phyloP scores from a whole-genome alignment of 2,888 invertebrate species.

The Rutpela maculata region DNA sequence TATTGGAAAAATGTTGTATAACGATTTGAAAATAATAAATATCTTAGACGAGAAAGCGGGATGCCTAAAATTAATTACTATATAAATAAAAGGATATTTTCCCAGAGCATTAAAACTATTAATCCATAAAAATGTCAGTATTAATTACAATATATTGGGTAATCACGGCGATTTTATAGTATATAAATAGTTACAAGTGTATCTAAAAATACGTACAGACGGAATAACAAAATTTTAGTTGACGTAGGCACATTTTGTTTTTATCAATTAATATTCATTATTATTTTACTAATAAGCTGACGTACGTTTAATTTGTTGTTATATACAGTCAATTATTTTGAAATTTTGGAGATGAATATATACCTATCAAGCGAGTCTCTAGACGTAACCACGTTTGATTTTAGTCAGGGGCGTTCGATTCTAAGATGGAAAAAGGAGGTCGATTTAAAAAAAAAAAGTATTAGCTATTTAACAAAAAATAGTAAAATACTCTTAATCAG shows the following conservation, averaged over 20 bases:
- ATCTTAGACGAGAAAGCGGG: background rate
- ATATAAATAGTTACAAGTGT: background rate
- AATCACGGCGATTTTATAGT: background rate
- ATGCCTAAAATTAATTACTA: background rate
- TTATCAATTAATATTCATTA: background rate
- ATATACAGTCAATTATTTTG: too few species aligned
- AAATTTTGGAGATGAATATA: too few species aligned
- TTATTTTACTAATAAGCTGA: background rate
- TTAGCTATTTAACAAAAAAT: too few species aligned
- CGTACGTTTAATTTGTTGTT: background rate
- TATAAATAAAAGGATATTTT: background rate
- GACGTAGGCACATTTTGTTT: background rate
- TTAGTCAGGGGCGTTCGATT: too few species aligned
- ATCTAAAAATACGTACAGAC: background rate
- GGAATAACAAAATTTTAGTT: background rate
- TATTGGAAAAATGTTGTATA: constrained; percentile 6
- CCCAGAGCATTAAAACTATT: background rate
- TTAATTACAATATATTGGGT: background rate
- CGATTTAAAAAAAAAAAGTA: too few species aligned
- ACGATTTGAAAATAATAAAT: constrained; percentile 4
- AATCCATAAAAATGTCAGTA: constrained; percentile 2
- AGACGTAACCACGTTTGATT: too few species aligned
- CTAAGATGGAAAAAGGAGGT: too few species aligned
- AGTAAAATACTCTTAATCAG: too few species aligned
- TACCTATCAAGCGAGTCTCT: too few species aligned